Conservation (phyloP, 1,140 invertebrate species). For the Cyclargus thomasi region DNA sequence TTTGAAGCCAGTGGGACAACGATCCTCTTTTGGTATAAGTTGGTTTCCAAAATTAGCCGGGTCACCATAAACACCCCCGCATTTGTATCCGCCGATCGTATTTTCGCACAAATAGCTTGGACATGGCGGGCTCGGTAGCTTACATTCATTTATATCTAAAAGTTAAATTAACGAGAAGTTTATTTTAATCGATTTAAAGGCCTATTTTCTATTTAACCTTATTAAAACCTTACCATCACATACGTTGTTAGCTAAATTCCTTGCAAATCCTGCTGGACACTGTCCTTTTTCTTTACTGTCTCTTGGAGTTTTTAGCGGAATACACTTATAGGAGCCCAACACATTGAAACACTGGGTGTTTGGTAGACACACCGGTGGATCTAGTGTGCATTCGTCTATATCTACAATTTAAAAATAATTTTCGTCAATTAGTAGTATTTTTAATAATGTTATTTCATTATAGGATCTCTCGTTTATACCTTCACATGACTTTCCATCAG, state of each 20-base stretch:
- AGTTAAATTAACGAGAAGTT: neutral
- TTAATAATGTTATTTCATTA: too few relatives aligned
- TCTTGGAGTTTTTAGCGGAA: constrained; percentile 40
- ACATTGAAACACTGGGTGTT: constrained; percentile 78
- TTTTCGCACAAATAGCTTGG: constrained; percentile 78
- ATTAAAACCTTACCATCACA: constrained; percentile 80
- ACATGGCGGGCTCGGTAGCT: constrained; percentile 70
- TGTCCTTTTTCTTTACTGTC: constrained; percentile 38
- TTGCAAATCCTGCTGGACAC: constrained; percentile 80
- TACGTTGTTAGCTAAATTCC: constrained; percentile 75
- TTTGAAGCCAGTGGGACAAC: constrained; percentile 80
- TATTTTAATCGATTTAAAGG: neutral
- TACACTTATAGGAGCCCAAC: constrained; percentile 76
- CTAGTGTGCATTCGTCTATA: constrained; percentile 81
- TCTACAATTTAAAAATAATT: constrained; percentile 67
- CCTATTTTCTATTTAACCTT: too few relatives aligned
- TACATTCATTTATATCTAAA: constrained; percentile 82
- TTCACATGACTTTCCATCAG: constrained; percentile 81
- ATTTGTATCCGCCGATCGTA: constrained; percentile 80
- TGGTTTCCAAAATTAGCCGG: constrained; percentile 42
- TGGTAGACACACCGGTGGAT: constrained; percentile 76
- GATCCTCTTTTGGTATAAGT: constrained; percentile 36
- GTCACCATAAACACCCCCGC: constrained; percentile 70
- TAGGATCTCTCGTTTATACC: constrained; percentile 34
- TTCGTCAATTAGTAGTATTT: neutral